Percentiles rank a stretch among this genome's conserved stretches.
phyloP scores from a whole-genome alignment of 2,113 vertebrate genomes.

The Eudyptes chrysolophus region DNA sequence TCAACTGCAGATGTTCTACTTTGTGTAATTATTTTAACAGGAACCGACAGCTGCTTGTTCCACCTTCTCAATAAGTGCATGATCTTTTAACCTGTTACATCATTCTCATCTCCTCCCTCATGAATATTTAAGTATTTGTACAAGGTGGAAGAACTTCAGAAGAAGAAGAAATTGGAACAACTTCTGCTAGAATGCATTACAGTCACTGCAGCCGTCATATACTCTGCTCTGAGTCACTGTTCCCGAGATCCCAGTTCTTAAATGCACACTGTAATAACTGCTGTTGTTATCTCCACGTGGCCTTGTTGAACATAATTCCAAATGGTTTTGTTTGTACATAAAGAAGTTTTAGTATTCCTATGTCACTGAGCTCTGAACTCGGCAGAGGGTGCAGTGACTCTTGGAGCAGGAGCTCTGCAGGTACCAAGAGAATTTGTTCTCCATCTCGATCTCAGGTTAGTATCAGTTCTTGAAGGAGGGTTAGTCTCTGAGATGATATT shows the following conservation, averaged over 20 bases:
- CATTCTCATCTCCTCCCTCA: not conserved
- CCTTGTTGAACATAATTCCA: not conserved
- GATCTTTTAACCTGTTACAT: not conserved
- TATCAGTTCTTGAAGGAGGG: not conserved
- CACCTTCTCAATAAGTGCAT: not conserved
- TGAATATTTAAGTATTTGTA: not conserved
- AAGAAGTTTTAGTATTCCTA: not conserved
- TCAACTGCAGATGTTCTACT: not conserved
- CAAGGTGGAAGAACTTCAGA: not conserved
- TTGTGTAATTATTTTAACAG: not conserved
- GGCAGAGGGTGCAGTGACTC: not conserved
- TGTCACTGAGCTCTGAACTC: not conserved
- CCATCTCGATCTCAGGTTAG: not conserved
- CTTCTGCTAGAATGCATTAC: not conserved
- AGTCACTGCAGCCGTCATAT: not conserved
- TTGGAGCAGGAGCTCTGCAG: not conserved
- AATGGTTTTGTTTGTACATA: not conserved
- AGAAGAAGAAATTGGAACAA: not conserved
- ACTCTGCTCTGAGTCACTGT: not conserved
- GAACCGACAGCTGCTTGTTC: not conserved
- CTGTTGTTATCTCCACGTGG: not conserved
- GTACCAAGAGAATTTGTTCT: not conserved
- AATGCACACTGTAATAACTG: not conserved
- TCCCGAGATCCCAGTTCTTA: not conserved
- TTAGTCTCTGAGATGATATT: not conserved